phyloP scores from a whole-genome alignment of 2,888 invertebrate genomes.

The Lissocephala sabroskyi region DNA sequence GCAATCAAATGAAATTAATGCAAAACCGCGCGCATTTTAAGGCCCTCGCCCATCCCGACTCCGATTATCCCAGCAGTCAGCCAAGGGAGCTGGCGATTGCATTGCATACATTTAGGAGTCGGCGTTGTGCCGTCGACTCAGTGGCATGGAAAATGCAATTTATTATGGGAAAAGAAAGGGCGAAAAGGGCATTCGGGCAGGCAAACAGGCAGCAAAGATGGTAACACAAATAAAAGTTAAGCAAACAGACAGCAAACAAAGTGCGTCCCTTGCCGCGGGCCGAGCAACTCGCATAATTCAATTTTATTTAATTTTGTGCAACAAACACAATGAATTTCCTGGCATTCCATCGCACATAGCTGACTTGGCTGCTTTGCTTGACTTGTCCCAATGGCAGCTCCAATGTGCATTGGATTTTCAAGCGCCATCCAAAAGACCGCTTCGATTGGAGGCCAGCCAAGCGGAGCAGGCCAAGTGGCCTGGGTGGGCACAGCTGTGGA shows the following conservation, averaged over 20 bases:
- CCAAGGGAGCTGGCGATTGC: too few species aligned
- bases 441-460: too few species aligned
- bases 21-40: constrained; percentile 49
- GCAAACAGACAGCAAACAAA: constrained; percentile 28
- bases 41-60: too few species aligned
- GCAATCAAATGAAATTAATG: constrained; percentile 64
- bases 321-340: not conserved
- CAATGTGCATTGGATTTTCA: too few species aligned
- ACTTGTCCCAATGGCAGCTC: too few species aligned
- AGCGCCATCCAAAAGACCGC: too few species aligned
- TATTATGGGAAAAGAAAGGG: constrained; percentile 61
- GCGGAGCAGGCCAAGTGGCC: too few species aligned
- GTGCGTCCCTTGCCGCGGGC: constrained; percentile 36
- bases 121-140: constrained; percentile 29
- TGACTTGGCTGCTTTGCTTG: too few species aligned
- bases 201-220: constrained; percentile 13
- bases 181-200: constrained; percentile 3
- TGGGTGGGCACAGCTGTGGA: too few species aligned
- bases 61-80: too few species aligned
- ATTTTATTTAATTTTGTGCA: not conserved
- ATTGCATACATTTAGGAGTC: constrained; percentile 4
- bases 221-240: constrained; percentile 4
- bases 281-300: not conserved
- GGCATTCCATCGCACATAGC: too few species aligned
- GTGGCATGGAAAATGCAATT: constrained; percentile 66